Percentiles rank a stretch among this genome's conserved stretches.
Evolutionary conservation across 2,797 vertebrate genomes (phyloP).

Genomic region (Neoniphon sammara): DNA sequence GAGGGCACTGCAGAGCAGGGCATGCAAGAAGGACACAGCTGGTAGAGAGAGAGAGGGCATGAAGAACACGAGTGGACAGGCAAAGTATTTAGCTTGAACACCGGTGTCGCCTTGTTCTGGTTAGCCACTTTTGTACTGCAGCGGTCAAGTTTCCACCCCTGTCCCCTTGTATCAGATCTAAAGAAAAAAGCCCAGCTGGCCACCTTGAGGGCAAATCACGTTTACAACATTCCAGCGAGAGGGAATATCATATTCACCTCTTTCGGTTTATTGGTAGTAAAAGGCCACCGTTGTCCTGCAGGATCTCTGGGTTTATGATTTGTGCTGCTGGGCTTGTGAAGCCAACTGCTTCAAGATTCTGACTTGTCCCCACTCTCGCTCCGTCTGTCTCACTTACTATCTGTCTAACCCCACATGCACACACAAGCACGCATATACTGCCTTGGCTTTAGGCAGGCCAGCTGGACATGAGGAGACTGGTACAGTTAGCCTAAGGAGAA

Average conservation of each 20-base stretch:
- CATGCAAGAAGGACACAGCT: too few species aligned
- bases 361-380: not conserved
- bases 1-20: not conserved
- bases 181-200: constrained; percentile 41
- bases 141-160: constrained; percentile 28
- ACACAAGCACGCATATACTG: not conserved
- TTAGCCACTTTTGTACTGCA: not conserved
- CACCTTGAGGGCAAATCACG: constrained; percentile 44
- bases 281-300: constrained; percentile 42
- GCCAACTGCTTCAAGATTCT: constrained; percentile 4
- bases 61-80: too few species aligned
- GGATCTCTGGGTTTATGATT: constrained; percentile 38
- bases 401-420: too few species aligned
- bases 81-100: too few species aligned
- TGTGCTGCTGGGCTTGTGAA: constrained; percentile 36
- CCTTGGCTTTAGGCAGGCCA: constrained; percentile 33
- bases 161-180: constrained; percentile 1
- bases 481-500: constrained; percentile 14
- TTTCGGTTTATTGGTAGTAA: constrained; percentile 48
- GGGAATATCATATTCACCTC: constrained; percentile 48
- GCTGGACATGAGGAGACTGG: constrained; percentile 33
- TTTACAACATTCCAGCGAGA: constrained; percentile 44
- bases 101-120: not conserved
- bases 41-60: too few species aligned
- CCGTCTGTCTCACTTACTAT: constrained; percentile 5